Evolutionary conservation across 2,888 invertebrate genomes (phyloP), one percentile per base, ranked within the genome.

Genomic region (Protonemura montana): DNA sequence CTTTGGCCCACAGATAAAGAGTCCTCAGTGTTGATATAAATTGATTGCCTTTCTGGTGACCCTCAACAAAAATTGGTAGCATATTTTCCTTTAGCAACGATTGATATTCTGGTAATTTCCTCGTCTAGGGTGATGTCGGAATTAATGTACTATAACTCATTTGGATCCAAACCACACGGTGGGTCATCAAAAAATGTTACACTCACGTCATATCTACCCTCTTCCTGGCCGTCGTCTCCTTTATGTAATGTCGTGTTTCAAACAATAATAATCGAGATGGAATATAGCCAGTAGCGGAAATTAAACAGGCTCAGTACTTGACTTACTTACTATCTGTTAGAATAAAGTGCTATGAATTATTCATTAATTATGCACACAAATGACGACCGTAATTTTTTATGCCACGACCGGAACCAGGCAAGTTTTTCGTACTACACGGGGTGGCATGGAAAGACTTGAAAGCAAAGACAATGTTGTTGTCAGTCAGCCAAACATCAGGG

Each of bases 321-420:
- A 30, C 41, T 83, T 83, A 83, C 42, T 83, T 83, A 83, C 82
- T 83, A 83, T 83, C 82, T 83, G 35, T 78, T 83, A 41, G 26
- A 26, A 83, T 83, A 42, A 78, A 78, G 28, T 83, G 35, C 26
- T 42, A 83, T 83, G 82, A 35, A 83, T 83, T 83, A 83, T 83
- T 83, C 82, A 83, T 83, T 41, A 30, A 83, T 83, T 83, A 83
- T 81, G 35, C 35, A 42, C 82, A 83, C 30, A 83, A 83, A 83
- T 35, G 42, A 83, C 82, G 82, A 41, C 10, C 81, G n/a, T 81
- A 81, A 59, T 59, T 81, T 81, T 81, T 81, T 81, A 81, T 81
- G 28, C 81, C 81, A 29, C 29, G 42, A 78, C 82, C 82, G 82
- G 82, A 83, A 83, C 6, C 7, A 59, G 59, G 16, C 59, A 21